These are phyloP conservation scores for Halictus ligatus DNA, from an alignment of 2,888 invertebrate species.

Conservation along the genomic window DNA sequence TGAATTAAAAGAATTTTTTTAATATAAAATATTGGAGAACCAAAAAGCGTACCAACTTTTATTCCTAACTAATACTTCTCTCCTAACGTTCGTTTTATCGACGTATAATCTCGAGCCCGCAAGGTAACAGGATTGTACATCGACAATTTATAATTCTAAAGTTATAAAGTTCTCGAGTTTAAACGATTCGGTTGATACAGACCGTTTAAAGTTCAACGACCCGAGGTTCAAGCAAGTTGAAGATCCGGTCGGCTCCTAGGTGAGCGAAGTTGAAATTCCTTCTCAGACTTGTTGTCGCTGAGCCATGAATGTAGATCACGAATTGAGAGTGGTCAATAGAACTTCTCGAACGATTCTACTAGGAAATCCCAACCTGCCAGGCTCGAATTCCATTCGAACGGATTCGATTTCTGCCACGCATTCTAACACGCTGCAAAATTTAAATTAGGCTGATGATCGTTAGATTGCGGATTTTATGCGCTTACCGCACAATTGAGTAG, in stretches of 20 bases:
- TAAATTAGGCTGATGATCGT: background rate
- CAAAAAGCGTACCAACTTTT: background rate
- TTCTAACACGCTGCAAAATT: background rate
- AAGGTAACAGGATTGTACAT: background rate
- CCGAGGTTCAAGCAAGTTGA: no score
- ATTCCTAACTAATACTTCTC: background rate
- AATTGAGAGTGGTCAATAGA: background rate
- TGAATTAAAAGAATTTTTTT: no score
- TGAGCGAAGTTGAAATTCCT: slow-evolving; percentile 4
- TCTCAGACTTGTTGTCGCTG: background rate
- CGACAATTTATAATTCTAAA: background rate
- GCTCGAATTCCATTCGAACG: background rate
- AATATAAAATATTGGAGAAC: background rate
- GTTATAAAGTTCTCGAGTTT: background rate
- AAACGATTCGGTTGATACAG: background rate
- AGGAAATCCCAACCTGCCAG: background rate
- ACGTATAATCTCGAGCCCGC: background rate
- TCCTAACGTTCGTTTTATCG: background rate
- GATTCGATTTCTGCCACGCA: background rate
- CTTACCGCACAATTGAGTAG: background rate
- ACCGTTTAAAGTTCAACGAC: background rate
- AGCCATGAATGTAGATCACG: slow-evolving; percentile 5
- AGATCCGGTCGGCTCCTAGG: background rate
- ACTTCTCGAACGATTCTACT: background rate
- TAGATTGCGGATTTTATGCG: background rate